Base-by-base conservation (phyloP, 2,888 invertebrate genomes). In the Eupsilia transversa region DNA sequence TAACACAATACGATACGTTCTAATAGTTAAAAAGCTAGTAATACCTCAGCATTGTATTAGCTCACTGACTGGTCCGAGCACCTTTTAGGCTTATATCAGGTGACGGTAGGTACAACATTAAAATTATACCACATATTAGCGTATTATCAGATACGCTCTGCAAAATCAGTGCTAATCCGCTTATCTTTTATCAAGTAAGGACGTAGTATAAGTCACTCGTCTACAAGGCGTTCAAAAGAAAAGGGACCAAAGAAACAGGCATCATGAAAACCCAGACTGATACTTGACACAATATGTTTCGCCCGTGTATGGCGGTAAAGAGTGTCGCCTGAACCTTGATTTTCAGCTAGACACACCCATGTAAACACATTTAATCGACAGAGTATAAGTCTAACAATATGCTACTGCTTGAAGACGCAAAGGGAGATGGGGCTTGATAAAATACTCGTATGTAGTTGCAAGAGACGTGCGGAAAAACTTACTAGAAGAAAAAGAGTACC, bases 361-460 rank as follows among this genome's bases (percentile, higher is more conserved):
- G 57, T 80, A 77, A 77, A 63, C 77, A 77, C 7, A 73, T 80
- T 73, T 35, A 38, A 43, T 80, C 76, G 72, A 61, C 74, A 43
- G 41, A 46, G 4, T 60, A 41, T 38, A 35, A 43, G 14, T 41
- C 30, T 41, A 82, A 65, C 38, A 43, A 43, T 52, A 52, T 33
- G 66, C 61, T 63, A 57, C 35, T 49, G 76, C 82, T 82, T 81
- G 10, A 20, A 59, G 23, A 54, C 10, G 23, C 66, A 52, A 67
- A 38, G 27, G 56, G 43, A 80, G 3, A 30, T 35, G 61, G 54
- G 33, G 79, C 72, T 79, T 54, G 10, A 38, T 52, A 35, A 41
- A 7, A 49, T 27, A 43, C 14, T 35, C 33, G n/a, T 3, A 59
- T 41, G 41, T 41, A 43, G 0, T 38, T 76, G 17, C 17, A 30